Base-by-base conservation (phyloP, 2,113 vertebrate species). In the Sigmodon hispidus region DNA sequence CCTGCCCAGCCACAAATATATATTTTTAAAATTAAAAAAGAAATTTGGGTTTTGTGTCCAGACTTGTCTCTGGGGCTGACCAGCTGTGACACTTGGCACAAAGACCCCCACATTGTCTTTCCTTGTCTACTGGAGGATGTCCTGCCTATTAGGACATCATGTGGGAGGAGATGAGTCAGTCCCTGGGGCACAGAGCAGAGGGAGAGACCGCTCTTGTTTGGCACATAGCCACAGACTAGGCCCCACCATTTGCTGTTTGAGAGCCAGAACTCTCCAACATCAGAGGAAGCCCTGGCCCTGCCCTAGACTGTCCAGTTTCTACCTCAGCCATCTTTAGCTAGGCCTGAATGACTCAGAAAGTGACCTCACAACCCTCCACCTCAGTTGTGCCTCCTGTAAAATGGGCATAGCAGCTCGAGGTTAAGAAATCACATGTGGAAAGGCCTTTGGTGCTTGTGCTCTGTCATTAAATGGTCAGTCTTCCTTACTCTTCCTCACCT, bases 301-400 rank as follows among this genome's bases (percentile, higher is more conserved):
- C 17, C 40, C 55, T 2, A 36, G 65, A 50, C 77, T 34, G n/a
- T 72, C 73, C 83, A 24, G 15, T 52, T 43, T 45, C 48, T 77
- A 81, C 65, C 55, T 75, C 11, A 8, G 57, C 57, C 73, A 10
- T 4, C 2, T 24, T 50, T 6, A 89, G 48, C 48, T 61, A 63
- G 84, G 63, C 21, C 90, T 50, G 65, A 21, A 75, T 97, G 97
- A 96, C 93, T 97, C 97, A 85, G 0, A 48, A 8, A 81, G 61
- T 59, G 76, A 93, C 48, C 61, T 96, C 95, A 83, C n/a, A 52
- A 26, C 2, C 36, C 70, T 50, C 10, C 57, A 87, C 76, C 87
- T 94, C 90, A 45, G 75, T 88, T 65, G 48, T 55, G 89, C 36
- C 50, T 57, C 67, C 95, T 95, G 29, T 95, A 72, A 96, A 97